Conservation (phyloP, 30 jellyfish, hydroid and myxozoan genomes). For the Calvadosia cruxmelitensis region DNA sequence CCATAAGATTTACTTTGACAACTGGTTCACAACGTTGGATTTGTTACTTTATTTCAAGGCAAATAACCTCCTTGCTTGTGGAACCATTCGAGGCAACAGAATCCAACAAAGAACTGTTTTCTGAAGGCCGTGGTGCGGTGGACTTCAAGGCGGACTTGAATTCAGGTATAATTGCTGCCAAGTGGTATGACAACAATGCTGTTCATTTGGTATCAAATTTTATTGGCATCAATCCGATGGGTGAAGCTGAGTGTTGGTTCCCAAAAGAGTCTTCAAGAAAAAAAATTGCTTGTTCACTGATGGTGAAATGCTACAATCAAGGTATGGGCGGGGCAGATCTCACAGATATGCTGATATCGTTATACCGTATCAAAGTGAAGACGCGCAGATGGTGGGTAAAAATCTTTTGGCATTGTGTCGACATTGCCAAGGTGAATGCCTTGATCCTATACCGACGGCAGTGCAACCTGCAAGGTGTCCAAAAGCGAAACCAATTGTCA, state of each 20-base stretch:
- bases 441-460: slow-evolving; percentile 21
- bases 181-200: slow-evolving; percentile 11
- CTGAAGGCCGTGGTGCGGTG: slow-evolving; percentile 3
- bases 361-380: slow-evolving; percentile 4
- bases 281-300: slow-evolving; percentile 17
- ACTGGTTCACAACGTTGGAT: slow-evolving; percentile 9
- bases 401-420: slow-evolving; percentile 10
- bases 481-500: slow-evolving; percentile 22
- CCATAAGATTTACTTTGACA: slow-evolving; percentile 7
- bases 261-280: not conserved
- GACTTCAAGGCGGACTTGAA: slow-evolving; percentile 2
- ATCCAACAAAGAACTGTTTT: slow-evolving; percentile 5
- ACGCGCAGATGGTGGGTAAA: slow-evolving; percentile 13
- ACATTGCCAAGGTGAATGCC: no score
- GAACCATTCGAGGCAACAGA: slow-evolving; percentile 8
- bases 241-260: slow-evolving; percentile 25
- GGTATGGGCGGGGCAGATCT: slow-evolving; percentile 36
- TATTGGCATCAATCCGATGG: no score
- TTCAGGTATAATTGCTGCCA: slow-evolving; percentile 3
- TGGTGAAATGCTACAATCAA: slow-evolving; percentile 9
- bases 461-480: slow-evolving; percentile 7
- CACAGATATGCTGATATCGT: slow-evolving; percentile 28
- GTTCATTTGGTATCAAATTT: no score
- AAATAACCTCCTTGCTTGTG: slow-evolving; percentile 1
- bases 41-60: not conserved